These are phyloP conservation scores for Melanerpes formicivorus DNA, from an alignment of 2,113 vertebrate genomes.

Conservation along the genomic window DNA sequence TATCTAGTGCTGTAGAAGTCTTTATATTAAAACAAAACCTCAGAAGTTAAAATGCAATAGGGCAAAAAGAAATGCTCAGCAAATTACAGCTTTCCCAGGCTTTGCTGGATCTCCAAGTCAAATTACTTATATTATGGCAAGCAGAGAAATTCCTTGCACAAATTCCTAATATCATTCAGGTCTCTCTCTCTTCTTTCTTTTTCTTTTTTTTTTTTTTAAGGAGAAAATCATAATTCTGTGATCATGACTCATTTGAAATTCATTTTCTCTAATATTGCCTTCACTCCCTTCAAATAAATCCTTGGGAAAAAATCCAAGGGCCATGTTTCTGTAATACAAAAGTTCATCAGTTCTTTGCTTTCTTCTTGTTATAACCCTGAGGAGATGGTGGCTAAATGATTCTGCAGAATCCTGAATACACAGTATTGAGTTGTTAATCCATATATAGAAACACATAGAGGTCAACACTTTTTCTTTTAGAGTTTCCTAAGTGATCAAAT, in stretches of 20 bases:
- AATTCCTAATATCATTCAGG: not conserved
- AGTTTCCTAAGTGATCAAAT: not conserved
- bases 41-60: not conserved
- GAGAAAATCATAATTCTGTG: not conserved
- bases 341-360: not conserved
- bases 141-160: not conserved
- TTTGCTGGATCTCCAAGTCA: not conserved
- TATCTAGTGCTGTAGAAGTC: not conserved
- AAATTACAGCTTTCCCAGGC: not conserved
- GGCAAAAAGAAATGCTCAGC: not conserved
- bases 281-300: slow-evolving; percentile 7
- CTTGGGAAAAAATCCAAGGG: not conserved
- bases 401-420: not conserved
- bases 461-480: not conserved
- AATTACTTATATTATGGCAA: not conserved
- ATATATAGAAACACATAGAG: not conserved
- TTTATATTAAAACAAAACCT: not conserved
- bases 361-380: not conserved
- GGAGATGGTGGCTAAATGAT: not conserved
- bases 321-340: not conserved
- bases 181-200: not conserved
- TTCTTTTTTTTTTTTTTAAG: not conserved
- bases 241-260: slow-evolving; percentile 17
- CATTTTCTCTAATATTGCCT: not conserved
- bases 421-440: not conserved